Conservation (phyloP, 2,888 invertebrate genomes). For the Elegia similella region DNA sequence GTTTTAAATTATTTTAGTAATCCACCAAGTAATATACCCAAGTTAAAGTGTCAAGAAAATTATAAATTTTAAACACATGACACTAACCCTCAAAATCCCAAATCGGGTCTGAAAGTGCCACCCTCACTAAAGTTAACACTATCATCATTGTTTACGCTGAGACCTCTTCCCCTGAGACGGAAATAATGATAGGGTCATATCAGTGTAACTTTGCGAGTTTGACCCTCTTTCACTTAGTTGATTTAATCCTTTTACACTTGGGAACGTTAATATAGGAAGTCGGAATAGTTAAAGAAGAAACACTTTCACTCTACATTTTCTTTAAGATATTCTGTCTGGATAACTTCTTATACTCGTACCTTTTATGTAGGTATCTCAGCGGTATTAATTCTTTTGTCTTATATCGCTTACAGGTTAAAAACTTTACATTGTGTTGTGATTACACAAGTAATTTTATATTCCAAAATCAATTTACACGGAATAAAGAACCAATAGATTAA, state of each 20-base stretch:
- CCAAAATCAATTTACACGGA: too few species aligned
- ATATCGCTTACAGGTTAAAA: too few species aligned
- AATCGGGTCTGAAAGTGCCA: not conserved
- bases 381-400: too few species aligned
- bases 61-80: not conserved
- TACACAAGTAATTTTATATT: too few species aligned
- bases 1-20: too few species aligned
- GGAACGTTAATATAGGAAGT: not conserved
- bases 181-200: conserved; percentile 14
- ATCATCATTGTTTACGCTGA: conserved; percentile 4
- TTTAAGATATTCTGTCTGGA: not conserved
- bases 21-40: too few species aligned
- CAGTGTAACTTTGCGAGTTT: conserved; percentile 12
- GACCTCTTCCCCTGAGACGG: not conserved
- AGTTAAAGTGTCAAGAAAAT: too few species aligned
- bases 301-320: not conserved
- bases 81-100: not conserved
- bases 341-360: too few species aligned
- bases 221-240: conserved; percentile 7
- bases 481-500: too few species aligned
- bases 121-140: not conserved
- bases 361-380: too few species aligned
- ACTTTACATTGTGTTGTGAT: too few species aligned
- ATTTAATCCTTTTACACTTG: conserved; percentile 1
- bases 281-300: not conserved